These are phyloP conservation scores for Drosophila mulleri DNA, from an alignment of 2,888 invertebrate species.

Conservation along the genomic window DNA sequence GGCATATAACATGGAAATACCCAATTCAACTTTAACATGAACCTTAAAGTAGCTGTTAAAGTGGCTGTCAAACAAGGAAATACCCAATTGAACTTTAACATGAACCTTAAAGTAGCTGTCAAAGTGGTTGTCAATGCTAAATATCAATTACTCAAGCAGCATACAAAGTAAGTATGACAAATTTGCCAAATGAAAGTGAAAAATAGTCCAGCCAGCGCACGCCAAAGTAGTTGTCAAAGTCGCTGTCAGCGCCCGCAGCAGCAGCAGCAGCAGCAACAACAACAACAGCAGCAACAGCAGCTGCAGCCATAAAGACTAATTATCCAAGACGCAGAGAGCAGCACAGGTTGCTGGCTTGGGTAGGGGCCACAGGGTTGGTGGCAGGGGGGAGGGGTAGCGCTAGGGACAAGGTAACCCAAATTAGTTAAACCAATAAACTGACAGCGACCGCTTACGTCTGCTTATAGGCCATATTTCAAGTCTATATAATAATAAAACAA, in stretches of 20 bases:
- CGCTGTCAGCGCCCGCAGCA: slow-evolving; percentile 10
- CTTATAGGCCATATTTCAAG: slow-evolving; percentile 66
- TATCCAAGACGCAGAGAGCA: slow-evolving; percentile 39
- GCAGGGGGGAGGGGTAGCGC: background rate
- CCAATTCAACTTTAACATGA: too few species aligned
- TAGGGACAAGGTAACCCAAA: slow-evolving; percentile 50
- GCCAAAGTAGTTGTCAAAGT: slow-evolving; percentile 8
- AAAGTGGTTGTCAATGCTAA: background rate
- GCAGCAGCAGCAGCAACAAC: background rate
- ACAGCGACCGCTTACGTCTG: slow-evolving; percentile 58
- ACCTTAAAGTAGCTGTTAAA: background rate
- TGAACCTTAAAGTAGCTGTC: background rate
- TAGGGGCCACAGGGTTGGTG: background rate
- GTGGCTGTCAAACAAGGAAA: background rate
- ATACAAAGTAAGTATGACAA: too few species aligned
- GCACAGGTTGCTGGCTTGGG: slow-evolving; percentile 23
- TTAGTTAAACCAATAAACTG: slow-evolving; percentile 81
- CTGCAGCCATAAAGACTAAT: slow-evolving; percentile 73
- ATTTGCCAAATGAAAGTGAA: slow-evolving; percentile 1
- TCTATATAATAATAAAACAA: slow-evolving; percentile 79
- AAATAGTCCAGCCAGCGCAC: background rate
- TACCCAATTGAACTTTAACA: background rate
- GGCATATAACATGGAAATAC: background rate
- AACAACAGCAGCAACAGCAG: slow-evolving; percentile 42
- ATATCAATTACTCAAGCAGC: background rate